Conservation (phyloP, 2,797 vertebrate species). For the Paratrypauchen microcephalus region DNA sequence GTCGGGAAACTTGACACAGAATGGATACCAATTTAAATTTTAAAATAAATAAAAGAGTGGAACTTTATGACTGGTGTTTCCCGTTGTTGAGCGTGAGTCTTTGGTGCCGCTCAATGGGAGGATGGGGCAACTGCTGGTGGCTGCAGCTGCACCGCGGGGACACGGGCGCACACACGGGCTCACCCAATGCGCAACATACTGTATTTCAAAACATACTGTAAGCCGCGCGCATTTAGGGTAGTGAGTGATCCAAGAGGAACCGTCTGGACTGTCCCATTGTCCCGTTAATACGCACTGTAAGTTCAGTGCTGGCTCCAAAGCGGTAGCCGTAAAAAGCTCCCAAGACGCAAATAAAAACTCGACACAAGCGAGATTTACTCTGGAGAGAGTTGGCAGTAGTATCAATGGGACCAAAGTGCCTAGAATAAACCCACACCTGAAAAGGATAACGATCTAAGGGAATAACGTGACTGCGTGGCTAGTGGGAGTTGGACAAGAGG, state of each 20-base stretch:
- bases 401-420: conserved; percentile 22
- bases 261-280: neutral
- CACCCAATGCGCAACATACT: neutral
- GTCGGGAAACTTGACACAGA: conserved; percentile 17
- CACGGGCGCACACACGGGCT: neutral
- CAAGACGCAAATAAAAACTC: conserved; percentile 51
- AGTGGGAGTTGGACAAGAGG: conserved; percentile 39
- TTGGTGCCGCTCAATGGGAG: conserved; percentile 94
- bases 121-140: conserved; percentile 81
- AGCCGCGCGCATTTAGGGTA: conserved; percentile 31
- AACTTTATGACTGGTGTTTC: conserved; percentile 23
- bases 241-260: conserved; percentile 10
- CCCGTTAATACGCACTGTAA: conserved; percentile 46
- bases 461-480: conserved; percentile 28
- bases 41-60: neutral
- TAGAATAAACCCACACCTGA: conserved; percentile 22
- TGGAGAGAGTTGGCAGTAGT: conserved; percentile 33
- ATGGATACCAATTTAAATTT: neutral
- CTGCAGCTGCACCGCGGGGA: conserved; percentile 54
- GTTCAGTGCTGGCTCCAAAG: conserved; percentile 44
- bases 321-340: conserved; percentile 52
- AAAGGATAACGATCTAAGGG: conserved; percentile 22
- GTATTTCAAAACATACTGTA: conserved; percentile 31
- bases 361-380: conserved; percentile 51
- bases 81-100: conserved; percentile 68